phyloP scores from a whole-genome alignment of 2,113 vertebrate genomes.

The Lepidothrix coronata region DNA sequence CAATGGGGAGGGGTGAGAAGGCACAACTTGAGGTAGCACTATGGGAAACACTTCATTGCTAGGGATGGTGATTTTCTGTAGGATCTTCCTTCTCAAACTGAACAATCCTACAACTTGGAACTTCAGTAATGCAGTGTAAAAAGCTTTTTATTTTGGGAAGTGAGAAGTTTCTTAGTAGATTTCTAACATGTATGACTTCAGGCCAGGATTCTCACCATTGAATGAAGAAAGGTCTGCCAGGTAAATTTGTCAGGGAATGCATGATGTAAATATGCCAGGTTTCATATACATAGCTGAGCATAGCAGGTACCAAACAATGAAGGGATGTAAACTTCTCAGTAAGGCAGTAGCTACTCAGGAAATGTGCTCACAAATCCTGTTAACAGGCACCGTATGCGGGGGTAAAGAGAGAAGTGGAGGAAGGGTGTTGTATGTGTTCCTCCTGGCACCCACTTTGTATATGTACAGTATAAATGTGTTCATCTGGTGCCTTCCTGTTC shows the following conservation, averaged over 20 bases:
- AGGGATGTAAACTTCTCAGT: constrained; percentile 16
- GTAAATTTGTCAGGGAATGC: not conserved
- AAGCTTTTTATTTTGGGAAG: not conserved
- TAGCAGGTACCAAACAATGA: constrained; percentile 29
- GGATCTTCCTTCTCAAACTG: not conserved
- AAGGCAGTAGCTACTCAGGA: constrained; percentile 34
- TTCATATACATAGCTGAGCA: not conserved
- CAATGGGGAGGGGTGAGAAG: not conserved
- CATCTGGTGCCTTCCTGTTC: not conserved
- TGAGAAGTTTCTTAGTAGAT: not conserved
- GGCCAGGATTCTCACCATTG: not conserved
- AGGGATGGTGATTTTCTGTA: not conserved
- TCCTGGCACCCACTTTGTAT: constrained; percentile 28
- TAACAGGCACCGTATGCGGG: not conserved
- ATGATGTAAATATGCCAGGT: not conserved
- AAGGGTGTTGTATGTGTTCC: constrained; percentile 46
- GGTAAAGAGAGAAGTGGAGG: constrained; percentile 37
- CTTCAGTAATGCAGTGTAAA: not conserved
- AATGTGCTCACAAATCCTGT: constrained; percentile 26
- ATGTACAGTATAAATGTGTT: not conserved
- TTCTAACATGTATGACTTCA: not conserved
- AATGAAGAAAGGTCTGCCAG: not conserved
- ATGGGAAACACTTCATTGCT: not conserved
- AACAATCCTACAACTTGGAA: not conserved
- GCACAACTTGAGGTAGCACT: not conserved